A percentile compares a stretch with the other conserved stretches of the same genome.
Evolutionary conservation across 2,113 vertebrate species (phyloP).

Genomic region (Zosterops pallidus): DNA sequence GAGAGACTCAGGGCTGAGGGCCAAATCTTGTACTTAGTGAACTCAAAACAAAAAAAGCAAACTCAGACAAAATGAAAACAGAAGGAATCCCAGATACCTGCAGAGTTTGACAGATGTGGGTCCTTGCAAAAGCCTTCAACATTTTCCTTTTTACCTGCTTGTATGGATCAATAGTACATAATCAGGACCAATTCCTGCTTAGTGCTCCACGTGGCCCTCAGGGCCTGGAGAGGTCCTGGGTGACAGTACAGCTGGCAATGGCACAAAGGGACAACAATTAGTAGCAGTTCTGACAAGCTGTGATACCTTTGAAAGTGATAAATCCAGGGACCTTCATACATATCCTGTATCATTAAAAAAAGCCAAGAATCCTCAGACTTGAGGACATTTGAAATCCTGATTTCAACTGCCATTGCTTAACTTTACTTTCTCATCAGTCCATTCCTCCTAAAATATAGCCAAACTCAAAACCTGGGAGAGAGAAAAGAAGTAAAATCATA

Average conservation of each 20-base stretch:
- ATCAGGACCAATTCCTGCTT: neutral
- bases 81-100: neutral
- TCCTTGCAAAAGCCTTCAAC: neutral
- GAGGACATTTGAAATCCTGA: neutral
- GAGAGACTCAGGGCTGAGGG: neutral
- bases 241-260: neutral
- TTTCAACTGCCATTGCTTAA: neutral
- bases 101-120: neutral
- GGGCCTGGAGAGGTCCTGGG: neutral
- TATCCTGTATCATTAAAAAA: neutral
- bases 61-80: neutral
- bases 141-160: neutral
- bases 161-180: neutral
- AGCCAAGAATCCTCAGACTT: neutral
- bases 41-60: neutral
- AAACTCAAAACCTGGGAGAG: neutral
- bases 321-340: neutral
- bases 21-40: neutral
- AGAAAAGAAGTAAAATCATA: no score
- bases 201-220: neutral
- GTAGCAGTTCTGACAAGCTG: neutral
- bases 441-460: neutral
- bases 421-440: neutral
- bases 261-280: neutral
- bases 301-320: neutral